Evolutionary conservation across 2,888 invertebrate genomes (phyloP), one percentile per base, ranked within the genome.

Genomic region (Lepas anatifera): DNA sequence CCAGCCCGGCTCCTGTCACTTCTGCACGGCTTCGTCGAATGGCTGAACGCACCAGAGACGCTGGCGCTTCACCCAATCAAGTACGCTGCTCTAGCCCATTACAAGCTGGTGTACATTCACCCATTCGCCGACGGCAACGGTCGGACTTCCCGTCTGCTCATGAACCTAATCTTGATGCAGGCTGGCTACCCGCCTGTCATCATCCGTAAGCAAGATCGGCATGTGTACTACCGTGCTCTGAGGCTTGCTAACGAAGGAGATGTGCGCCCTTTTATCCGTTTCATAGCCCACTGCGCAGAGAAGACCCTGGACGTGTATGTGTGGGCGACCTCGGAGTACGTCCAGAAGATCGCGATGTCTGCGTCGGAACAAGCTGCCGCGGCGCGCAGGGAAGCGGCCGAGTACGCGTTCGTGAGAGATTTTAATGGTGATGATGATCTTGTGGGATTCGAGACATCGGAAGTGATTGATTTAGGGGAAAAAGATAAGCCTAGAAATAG

Each of bases 121-220:
- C 98, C 98, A 0, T 98, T 98, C 81, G 86, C 89, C 3, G 97
- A 98, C 80, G 97, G 98, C 67, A 98, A 98, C 78, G 98, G 97
- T 0, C 86, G 98, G 77, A 97, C 97, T 0, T 94, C 95, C 22
- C 85, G 98, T 39, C 84, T 98, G 35, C 84, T 98, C 2, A 97
- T 98, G 96, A 98, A 98, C 81, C 86, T 95, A 75, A 87, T 98
- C 73, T 84, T 98, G 43, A 92, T 98, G 90, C 90, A 89, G 80
- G 92, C 92, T 1, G 96, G 97, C 0, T 98, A 91, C 81, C 97
- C 97, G 0, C 96, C 97, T 0, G 93, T 97, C 22, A 95, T 95
- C 75, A 90, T 97, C 73, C 87, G 90, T 70, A 95, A 95, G 78
- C 90, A 94, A 74, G 84, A 85, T 71, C 78, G 85, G 76, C 88